Percentiles rank a stretch among this genome's conserved stretches.
Conservation (phyloP, 2,888 invertebrate species). For the Drosophila vallismaia region DNA sequence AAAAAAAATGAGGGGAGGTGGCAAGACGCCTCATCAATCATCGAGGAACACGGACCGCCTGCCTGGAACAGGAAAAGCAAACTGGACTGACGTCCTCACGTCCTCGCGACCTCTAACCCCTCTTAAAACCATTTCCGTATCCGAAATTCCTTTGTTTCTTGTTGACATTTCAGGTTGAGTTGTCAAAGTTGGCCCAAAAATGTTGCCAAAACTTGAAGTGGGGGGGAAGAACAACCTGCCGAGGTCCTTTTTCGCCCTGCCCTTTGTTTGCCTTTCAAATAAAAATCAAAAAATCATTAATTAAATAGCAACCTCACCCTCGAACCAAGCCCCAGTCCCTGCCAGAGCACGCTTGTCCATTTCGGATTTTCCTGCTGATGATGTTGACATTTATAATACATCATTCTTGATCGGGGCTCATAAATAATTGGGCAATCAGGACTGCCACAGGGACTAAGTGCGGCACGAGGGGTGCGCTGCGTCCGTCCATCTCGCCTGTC, state of each 20-base stretch:
- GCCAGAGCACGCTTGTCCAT: not conserved
- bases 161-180: constrained; percentile 57
- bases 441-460: not conserved
- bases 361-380: constrained; percentile 19
- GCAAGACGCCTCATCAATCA: constrained; percentile 38
- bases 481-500: constrained; percentile 20
- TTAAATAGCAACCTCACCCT: constrained; percentile 37
- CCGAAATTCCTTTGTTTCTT: constrained; percentile 13
- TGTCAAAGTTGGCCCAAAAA: constrained; percentile 14
- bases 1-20: not conserved
- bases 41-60: constrained; percentile 36
- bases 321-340: too few relatives aligned
- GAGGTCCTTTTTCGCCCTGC: not conserved
- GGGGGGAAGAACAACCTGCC: too few relatives aligned
- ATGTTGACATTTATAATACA: constrained; percentile 48
- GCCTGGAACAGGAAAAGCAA: constrained; percentile 16
- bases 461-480: not conserved
- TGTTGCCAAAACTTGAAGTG: not conserved
- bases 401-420: constrained; percentile 42
- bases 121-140: not conserved
- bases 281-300: constrained; percentile 66
- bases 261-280: constrained; percentile 43
- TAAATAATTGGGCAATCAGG: constrained; percentile 47
- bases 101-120: not conserved
- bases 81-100: not conserved